A percentile compares a stretch with the other conserved stretches of the same genome.
Conservation (phyloP, 2,888 invertebrate genomes). For the Pseudoips prasinana region DNA sequence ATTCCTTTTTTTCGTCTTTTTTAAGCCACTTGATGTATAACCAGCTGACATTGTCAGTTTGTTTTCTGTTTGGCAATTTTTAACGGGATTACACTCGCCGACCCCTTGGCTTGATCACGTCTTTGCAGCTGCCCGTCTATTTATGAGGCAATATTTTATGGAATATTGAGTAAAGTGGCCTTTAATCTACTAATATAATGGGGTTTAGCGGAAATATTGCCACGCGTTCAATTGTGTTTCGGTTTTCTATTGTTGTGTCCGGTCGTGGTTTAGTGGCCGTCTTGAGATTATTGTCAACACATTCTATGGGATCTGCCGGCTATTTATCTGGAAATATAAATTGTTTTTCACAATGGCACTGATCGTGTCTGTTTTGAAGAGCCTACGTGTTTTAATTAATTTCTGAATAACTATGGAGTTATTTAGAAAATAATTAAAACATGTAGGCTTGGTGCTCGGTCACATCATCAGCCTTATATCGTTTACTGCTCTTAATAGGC, state of each 20-base stretch:
- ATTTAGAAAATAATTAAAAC: too few species aligned
- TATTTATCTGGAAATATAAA: conserved; percentile 14
- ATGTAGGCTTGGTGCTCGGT: too few species aligned
- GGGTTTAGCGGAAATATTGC: conserved; percentile 56
- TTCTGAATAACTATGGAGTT: too few species aligned
- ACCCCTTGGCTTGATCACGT: conserved; percentile 70
- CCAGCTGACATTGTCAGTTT: conserved; percentile 66
- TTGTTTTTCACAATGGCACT: conserved; percentile 7
- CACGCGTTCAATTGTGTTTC: conserved; percentile 62
- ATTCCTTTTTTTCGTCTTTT: conserved; percentile 52
- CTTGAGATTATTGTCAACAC: conserved; percentile 44
- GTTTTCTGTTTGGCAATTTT: conserved; percentile 80
- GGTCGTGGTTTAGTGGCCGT: conserved; percentile 45
- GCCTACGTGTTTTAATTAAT: too few species aligned
- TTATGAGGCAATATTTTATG: conserved; percentile 79
- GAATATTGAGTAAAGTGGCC: conserved; percentile 80
- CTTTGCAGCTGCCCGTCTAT: conserved; percentile 68
- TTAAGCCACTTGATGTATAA: conserved; percentile 73
- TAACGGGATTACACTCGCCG: conserved; percentile 71
- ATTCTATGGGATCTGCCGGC: conserved; percentile 17
- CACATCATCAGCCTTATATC: too few species aligned
- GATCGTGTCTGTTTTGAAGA: too few species aligned
- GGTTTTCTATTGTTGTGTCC: conserved; percentile 60
- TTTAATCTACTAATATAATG: conserved; percentile 80
- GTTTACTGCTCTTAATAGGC: too few species aligned